These are phyloP conservation scores for Cyprinodon diabolis DNA, from an alignment of 2,797 vertebrate genomes.

Conservation along the genomic window DNA sequence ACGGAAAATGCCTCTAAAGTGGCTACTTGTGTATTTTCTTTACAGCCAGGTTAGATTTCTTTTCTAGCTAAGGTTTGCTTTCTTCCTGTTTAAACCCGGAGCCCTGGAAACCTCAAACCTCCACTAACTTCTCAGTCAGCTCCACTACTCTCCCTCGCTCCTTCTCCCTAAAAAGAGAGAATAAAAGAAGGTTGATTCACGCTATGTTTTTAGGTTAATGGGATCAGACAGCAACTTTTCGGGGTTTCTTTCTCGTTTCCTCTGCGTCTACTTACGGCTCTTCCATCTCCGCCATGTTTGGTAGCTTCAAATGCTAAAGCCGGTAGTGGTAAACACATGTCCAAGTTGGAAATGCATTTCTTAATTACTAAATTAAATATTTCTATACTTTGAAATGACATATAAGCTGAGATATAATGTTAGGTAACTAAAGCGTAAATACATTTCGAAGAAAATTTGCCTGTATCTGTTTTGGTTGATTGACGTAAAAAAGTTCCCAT, in stretches of 20 bases:
- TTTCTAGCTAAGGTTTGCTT: slow-evolving; percentile 44
- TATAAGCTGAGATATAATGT: rapidly evolving
- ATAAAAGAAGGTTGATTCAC: slow-evolving; percentile 94
- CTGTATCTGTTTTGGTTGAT: background rate
- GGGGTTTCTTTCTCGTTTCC: slow-evolving; percentile 57
- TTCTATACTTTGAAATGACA: rapidly evolving
- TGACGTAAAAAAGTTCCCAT: background rate
- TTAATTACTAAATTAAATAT: rapidly evolving
- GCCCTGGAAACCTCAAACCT: slow-evolving; percentile 75
- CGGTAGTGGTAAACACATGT: slow-evolving; percentile 1
- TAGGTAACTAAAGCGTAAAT: rapidly evolving
- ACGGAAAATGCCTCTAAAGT: background rate
- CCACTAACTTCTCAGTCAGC: slow-evolving; percentile 95
- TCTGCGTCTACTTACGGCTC: slow-evolving; percentile 89
- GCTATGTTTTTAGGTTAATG: slow-evolving; percentile 71
- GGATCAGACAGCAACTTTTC: slow-evolving; percentile 63
- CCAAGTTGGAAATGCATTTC: rapidly evolving
- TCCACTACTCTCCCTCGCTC: slow-evolving; percentile 97
- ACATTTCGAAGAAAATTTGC: background rate
- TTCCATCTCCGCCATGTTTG: slow-evolving; percentile 90
- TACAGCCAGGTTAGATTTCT: slow-evolving; percentile 36
- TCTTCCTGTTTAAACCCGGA: slow-evolving; percentile 63
- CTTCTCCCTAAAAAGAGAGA: slow-evolving; percentile 97
- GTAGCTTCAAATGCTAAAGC: slow-evolving; percentile 25
- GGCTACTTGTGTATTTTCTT: slow-evolving; percentile 4